Evolutionary conservation across 2,113 vertebrate genomes (phyloP).

Genomic region (Oplegnathus fasciatus): DNA sequence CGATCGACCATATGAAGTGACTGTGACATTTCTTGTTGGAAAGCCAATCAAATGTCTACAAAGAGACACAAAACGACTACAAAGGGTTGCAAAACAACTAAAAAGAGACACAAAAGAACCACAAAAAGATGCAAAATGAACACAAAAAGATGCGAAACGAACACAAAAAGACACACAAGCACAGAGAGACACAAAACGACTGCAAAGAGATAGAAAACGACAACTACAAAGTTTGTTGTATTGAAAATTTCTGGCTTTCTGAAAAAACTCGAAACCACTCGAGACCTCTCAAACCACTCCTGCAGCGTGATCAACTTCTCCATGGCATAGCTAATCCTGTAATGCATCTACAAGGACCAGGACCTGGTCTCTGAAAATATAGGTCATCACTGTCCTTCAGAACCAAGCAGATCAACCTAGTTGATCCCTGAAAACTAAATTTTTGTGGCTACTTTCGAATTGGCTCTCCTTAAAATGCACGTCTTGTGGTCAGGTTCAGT

Average conservation of each 20-base stretch:
- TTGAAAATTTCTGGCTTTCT: too few relatives aligned
- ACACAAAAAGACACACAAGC: neutral
- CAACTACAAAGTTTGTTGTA: too few relatives aligned
- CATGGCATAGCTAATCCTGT: neutral
- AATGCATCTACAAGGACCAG: neutral
- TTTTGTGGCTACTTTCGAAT: neutral
- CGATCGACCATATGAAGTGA: neutral
- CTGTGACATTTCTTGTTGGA: neutral
- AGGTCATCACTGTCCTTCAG: neutral
- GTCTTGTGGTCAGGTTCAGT: neutral
- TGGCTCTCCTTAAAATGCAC: slow-evolving; percentile 8
- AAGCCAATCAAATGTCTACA: neutral
- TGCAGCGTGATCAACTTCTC: neutral
- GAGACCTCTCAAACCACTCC: neutral
- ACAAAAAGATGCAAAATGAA: neutral
- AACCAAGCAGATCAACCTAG: neutral
- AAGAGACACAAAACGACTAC: too few relatives aligned
- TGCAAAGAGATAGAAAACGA: too few relatives aligned
- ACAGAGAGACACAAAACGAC: too few relatives aligned
- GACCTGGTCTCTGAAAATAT: neutral
- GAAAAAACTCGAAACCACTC: too few relatives aligned
- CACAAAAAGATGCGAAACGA: neutral
- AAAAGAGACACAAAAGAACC: neutral
- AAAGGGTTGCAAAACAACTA: neutral
- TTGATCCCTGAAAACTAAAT: neutral